Conservation (phyloP, 2,888 invertebrate genomes). For the Amitus sp. region DNA sequence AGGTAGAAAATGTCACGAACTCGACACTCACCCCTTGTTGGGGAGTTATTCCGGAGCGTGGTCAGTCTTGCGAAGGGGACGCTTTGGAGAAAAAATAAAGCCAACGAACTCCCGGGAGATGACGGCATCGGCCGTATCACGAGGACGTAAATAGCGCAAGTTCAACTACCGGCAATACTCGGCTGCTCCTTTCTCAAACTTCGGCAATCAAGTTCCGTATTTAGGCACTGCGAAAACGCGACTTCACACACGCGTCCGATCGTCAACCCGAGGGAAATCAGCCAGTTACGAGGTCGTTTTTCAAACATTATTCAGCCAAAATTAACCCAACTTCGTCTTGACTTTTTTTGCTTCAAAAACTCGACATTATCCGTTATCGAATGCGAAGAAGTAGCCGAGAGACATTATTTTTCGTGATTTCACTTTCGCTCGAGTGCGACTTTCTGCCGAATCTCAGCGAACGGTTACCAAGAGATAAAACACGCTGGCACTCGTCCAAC, state of each 20-base stretch:
- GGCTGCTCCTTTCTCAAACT: background rate
- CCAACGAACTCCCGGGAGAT: slow-evolving; percentile 26
- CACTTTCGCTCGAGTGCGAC: slow-evolving; percentile 32
- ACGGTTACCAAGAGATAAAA: slow-evolving; percentile 26
- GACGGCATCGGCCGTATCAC: slow-evolving; percentile 18
- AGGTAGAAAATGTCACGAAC: slow-evolving; percentile 27
- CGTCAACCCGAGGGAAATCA: background rate
- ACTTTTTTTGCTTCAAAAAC: no score
- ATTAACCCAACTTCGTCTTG: no score
- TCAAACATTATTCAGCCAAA: no score
- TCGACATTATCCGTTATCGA: no score
- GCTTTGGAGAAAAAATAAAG: slow-evolving; percentile 31
- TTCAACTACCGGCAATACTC: slow-evolving; percentile 21
- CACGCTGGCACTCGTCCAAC: slow-evolving; percentile 44
- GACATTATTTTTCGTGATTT: slow-evolving; percentile 14
- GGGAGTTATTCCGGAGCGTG: slow-evolving; percentile 33
- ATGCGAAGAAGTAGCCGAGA: no score
- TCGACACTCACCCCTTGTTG: slow-evolving; percentile 5
- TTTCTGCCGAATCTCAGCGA: slow-evolving; percentile 28
- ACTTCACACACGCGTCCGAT: background rate
- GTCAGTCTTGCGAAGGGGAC: slow-evolving; percentile 37
- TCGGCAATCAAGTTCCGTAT: background rate
- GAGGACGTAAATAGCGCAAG: slow-evolving; percentile 36
- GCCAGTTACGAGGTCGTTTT: no score
- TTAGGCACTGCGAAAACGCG: background rate